phyloP scores from a whole-genome alignment of 2,113 vertebrate species.

The Saccopteryx bilineata region DNA sequence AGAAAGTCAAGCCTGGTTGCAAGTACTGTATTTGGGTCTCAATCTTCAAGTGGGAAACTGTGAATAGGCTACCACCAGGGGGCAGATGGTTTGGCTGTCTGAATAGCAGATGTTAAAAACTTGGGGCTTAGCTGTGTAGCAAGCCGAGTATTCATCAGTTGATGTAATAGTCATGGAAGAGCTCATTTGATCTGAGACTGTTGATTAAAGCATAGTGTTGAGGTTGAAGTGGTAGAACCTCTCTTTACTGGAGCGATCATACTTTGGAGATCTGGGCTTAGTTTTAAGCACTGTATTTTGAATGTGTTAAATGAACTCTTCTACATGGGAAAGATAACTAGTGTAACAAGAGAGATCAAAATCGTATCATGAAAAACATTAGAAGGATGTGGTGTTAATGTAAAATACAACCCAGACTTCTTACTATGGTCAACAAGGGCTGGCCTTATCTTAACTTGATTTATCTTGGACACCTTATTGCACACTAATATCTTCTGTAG shows the following conservation, averaged over 20 bases:
- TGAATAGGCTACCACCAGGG: not conserved
- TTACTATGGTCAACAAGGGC: not conserved
- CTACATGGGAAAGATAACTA: not conserved
- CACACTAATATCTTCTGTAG: not conserved
- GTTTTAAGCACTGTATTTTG: slow-evolving; percentile 52
- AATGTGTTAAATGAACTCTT: not conserved
- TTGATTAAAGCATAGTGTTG: not conserved
- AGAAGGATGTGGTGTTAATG: not conserved
- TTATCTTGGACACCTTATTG: slow-evolving; percentile 1
- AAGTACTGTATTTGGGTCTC: not conserved
- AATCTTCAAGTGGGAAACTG: not conserved
- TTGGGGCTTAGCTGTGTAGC: not conserved
- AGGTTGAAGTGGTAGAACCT: not conserved
- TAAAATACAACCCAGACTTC: slow-evolving; percentile 29
- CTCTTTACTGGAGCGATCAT: not conserved
- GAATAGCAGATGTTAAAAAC: not conserved
- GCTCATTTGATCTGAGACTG: not conserved
- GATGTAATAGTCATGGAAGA: not conserved
- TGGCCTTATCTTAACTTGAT: not conserved
- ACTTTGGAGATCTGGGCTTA: slow-evolving; percentile 37
- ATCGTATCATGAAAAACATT: slow-evolving; percentile 42
- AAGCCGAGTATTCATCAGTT: not conserved
- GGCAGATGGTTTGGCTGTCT: not conserved
- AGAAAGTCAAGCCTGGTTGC: not conserved
- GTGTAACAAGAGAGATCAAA: not conserved